A percentile compares a stretch with the other conserved stretches of the same genome.
phyloP scores from a whole-genome alignment of 2,113 vertebrate species.

The Strix uralensis region DNA sequence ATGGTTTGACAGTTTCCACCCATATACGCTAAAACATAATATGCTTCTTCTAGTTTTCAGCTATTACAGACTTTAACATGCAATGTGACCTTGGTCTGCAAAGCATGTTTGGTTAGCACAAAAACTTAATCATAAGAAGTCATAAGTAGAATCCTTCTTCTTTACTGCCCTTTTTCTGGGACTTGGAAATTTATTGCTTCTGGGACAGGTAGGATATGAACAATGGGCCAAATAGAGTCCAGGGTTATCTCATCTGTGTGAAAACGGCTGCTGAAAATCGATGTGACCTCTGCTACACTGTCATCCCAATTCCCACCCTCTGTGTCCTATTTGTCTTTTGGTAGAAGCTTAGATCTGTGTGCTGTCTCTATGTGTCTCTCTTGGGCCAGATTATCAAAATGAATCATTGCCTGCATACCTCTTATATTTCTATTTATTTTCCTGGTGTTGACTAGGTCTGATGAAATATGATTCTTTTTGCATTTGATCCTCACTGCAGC shows the following conservation, averaged over 20 bases:
- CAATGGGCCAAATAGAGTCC: conserved; percentile 85
- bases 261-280: conserved; percentile 84
- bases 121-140: conserved; percentile 85
- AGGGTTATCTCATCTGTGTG: conserved; percentile 85
- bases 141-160: conserved; percentile 81
- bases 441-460: conserved; percentile 77
- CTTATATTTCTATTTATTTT: conserved; percentile 87
- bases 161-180: conserved; percentile 80
- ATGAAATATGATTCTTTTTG: conserved; percentile 84
- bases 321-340: conserved; percentile 87
- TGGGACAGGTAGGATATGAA: conserved; percentile 87
- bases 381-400: conserved; percentile 87
- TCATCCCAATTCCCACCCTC: conserved; percentile 84
- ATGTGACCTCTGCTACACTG: conserved; percentile 89
- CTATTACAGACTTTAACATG: conserved; percentile 75
- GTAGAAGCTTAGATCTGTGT: conserved; percentile 79
- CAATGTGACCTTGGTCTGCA: conserved; percentile 82
- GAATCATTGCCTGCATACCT: conserved; percentile 83
- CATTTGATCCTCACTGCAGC: conserved; percentile 79
- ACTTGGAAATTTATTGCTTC: conserved; percentile 81
- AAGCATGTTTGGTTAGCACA: conserved; percentile 79
- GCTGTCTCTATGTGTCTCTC: conserved; percentile 81
- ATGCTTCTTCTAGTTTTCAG: conserved; percentile 55
- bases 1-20: conserved; percentile 68
- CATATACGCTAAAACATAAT: conserved; percentile 66